Evolutionary conservation across 1,140 invertebrate species (phyloP).

Genomic region (Zaprionus vittiger): DNA sequence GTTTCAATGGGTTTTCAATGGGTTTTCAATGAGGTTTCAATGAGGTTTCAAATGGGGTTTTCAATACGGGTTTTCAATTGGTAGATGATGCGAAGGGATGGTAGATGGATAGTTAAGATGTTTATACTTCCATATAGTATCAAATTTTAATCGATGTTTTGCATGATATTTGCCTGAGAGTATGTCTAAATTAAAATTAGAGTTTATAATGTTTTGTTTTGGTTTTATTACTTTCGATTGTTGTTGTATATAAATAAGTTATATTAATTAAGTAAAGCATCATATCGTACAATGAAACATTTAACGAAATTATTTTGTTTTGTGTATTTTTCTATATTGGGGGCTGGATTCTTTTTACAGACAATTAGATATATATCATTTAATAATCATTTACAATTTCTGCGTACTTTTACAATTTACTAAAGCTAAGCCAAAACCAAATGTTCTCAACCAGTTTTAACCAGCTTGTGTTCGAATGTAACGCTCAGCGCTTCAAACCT

Average conservation of each 20-base stretch:
- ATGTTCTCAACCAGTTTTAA: slow-evolving; percentile 46
- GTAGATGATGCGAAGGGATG: slow-evolving; percentile 33
- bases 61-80: slow-evolving; percentile 14
- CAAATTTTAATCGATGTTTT: slow-evolving; percentile 39
- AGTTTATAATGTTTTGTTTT: slow-evolving; percentile 61
- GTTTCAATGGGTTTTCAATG: slow-evolving; percentile 20
- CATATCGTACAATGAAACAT: slow-evolving; percentile 84
- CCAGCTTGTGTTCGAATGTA: slow-evolving; percentile 47
- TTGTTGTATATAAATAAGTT: slow-evolving; percentile 77
- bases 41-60: no score
- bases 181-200: slow-evolving; percentile 78
- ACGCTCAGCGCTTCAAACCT: slow-evolving; percentile 75
- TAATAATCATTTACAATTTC: slow-evolving; percentile 64
- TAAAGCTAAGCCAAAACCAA: slow-evolving; percentile 72
- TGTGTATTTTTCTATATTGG: slow-evolving; percentile 46
- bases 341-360: slow-evolving; percentile 68
- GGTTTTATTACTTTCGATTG: slow-evolving; percentile 53
- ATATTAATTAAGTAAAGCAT: slow-evolving; percentile 73
- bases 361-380: slow-evolving; percentile 62
- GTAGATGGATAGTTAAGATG: slow-evolving; percentile 51
- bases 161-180: slow-evolving; percentile 47
- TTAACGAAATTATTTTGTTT: slow-evolving; percentile 77
- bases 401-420: slow-evolving; percentile 68
- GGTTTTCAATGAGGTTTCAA: not conserved
- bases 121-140: slow-evolving; percentile 48